Conservation (phyloP, 2,113 vertebrate genomes). For the Himantopus leucocephalus region DNA sequence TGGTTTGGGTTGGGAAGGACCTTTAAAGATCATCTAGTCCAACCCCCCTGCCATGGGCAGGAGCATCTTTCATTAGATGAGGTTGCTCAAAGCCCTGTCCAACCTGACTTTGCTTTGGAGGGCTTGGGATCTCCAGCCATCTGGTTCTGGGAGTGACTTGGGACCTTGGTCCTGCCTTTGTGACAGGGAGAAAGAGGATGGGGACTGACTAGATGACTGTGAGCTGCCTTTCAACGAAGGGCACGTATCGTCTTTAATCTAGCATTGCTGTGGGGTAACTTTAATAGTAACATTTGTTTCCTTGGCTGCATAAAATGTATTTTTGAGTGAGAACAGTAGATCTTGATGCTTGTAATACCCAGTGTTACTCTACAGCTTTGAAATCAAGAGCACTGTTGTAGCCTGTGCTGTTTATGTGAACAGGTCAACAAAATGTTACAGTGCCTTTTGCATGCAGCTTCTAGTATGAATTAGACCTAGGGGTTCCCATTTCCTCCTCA, state of each 20-base stretch:
- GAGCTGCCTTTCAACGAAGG: not conserved
- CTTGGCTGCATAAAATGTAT: not conserved
- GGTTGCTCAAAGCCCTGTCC: not conserved
- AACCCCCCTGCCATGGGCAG: not conserved
- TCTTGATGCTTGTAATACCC: not conserved
- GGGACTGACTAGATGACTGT: not conserved
- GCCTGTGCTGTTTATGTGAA: not conserved
- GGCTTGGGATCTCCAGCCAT: not conserved
- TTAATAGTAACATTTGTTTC: not conserved
- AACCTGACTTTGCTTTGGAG: not conserved
- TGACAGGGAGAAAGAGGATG: not conserved
- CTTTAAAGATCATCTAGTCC: not conserved
- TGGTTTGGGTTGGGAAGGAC: not conserved
- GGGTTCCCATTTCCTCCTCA: not conserved
- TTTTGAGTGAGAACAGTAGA: not conserved
- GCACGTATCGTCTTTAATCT: not conserved
- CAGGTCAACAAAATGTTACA: not conserved
- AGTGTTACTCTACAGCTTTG: not conserved
- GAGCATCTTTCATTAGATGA: not conserved
- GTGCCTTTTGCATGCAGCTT: not conserved
- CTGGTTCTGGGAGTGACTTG: not conserved
- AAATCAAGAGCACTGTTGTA: not conserved
- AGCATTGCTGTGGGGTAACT: not conserved
- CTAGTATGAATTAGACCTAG: not conserved
- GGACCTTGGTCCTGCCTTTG: not conserved